Base-by-base conservation (phyloP, 2,113 vertebrate species). In the Mesitornis unicolor region DNA sequence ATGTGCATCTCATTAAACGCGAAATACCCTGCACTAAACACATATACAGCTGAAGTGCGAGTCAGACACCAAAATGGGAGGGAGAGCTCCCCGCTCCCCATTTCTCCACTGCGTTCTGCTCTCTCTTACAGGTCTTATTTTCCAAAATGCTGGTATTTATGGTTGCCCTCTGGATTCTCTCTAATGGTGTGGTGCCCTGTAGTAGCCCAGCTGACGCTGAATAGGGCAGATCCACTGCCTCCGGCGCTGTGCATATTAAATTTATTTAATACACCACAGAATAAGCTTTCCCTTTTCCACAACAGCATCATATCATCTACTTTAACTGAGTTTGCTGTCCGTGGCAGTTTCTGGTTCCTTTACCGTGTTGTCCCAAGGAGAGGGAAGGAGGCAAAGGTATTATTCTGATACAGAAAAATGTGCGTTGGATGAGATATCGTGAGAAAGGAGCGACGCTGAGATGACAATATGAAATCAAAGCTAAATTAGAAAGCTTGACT, bases 401-500 rank as follows among this genome's bases (percentile, higher is more conserved):
- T 73, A 60, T 78, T 70, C 40, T 84, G 76, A 78, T 51, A 63
- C 11, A 74, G 24, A 8, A 29, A 51, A 50, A 53, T 81, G 57
- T 67, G 59, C 14, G 42, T 65, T 84, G 54, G 45, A 89, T 59
- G 45, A 83, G 45, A 70, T 38, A 85, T 9, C 36, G 25, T 67
- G 51, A 70, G 67, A n/a, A 60, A 76, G 35, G 25, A 88, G 13
- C 59, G 73, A 85, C 56, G 74, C 7, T 13, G 68, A 89, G 36
- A 79, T 54, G 60, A 65, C 64, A 91, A 85, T 65, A 96, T 36
- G 67, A 89, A 96, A 83, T 59, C 36, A 89, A 96, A 95, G n/a
- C 51, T 89, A 93, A 93, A 87, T 54, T 74, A 70, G n/a, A 57
- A 92, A 92, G 45, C 51, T 65, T 83, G 43, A 75, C 40, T 87